Evolutionary conservation across 2,888 invertebrate genomes (phyloP), one percentile per base, ranked within the genome.

Genomic region (Macrophya annulata): DNA sequence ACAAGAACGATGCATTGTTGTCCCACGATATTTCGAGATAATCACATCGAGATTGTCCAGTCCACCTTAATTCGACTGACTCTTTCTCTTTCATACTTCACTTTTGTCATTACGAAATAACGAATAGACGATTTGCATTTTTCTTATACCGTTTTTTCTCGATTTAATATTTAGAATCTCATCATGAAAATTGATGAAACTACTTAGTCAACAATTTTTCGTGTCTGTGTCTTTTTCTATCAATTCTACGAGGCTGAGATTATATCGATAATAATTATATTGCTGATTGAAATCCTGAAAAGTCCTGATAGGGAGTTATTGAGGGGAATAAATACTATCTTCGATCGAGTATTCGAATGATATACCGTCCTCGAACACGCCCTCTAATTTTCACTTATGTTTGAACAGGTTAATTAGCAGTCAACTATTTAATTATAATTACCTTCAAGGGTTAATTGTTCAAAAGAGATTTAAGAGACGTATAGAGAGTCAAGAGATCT

Each of bases 341-440:
- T 37, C 48, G 51, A 72, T 82, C 83, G 51, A 83, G 86, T 85
- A 84, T 74, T 86, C 82, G 74, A 86, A 87, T 89, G 87, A 90
- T 88, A 87, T 90, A 90, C 87, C 85, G 87, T 85, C 88, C 0
- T 65, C 86, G 85, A 87, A 9, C 87, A 88, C 89, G 89, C 89
- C 89, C 87, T 84, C 87, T 88, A 87, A 87, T 90, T 90, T 90
- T 89, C 87, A 89, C 89, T 89, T 89, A 87, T 85, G 72, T 85
- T 84, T 76, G 77, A 37, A 72, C 86, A 85, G 85, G 87, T 87
- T 88, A 90, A 90, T 90, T 88, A 90, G 87, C 88, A 87, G 89
- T 90, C 89, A 85, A 86, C 88, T 84, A 85, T 87, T 86, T 87
- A 88, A 89, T 89, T 90, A 89, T 87, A 87, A 89, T 90, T 90